These are phyloP conservation scores for Apteryx owenii DNA, from an alignment of 2,113 vertebrate species.

Conservation along the genomic window DNA sequence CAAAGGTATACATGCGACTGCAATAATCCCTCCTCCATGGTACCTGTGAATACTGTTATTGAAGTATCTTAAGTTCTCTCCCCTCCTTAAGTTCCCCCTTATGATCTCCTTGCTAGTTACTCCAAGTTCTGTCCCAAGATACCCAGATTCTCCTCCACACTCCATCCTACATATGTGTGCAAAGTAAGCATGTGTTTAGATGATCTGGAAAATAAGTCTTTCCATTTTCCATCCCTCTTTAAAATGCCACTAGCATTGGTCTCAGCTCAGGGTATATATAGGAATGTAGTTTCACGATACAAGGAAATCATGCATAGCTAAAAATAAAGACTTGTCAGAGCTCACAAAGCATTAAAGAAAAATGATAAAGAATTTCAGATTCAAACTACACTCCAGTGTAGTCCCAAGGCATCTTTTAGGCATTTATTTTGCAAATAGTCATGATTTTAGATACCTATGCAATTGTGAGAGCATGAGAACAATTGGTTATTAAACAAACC, in stretches of 20 bases:
- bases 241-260: not conserved
- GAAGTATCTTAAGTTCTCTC: not conserved
- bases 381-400: not conserved
- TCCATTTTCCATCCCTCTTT: not conserved
- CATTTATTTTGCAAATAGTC: not conserved
- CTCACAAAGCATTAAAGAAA: not conserved
- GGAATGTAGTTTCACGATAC: not conserved
- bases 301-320: not conserved
- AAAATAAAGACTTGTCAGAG: not conserved
- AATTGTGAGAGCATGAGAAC: not conserved
- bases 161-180: not conserved
- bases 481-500: not conserved
- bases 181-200: not conserved
- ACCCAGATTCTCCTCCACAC: not conserved
- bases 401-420: not conserved
- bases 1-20: not conserved
- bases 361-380: not conserved
- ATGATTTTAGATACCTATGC: not conserved
- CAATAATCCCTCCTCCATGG: not conserved
- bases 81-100: not conserved
- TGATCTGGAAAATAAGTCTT: not conserved
- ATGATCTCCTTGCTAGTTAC: not conserved
- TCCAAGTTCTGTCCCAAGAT: not conserved
- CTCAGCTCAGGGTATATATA: not conserved
- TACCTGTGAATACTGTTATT: not conserved